Base-by-base conservation (phyloP, 2,888 invertebrate species). In the Eupithecia exiguata region DNA sequence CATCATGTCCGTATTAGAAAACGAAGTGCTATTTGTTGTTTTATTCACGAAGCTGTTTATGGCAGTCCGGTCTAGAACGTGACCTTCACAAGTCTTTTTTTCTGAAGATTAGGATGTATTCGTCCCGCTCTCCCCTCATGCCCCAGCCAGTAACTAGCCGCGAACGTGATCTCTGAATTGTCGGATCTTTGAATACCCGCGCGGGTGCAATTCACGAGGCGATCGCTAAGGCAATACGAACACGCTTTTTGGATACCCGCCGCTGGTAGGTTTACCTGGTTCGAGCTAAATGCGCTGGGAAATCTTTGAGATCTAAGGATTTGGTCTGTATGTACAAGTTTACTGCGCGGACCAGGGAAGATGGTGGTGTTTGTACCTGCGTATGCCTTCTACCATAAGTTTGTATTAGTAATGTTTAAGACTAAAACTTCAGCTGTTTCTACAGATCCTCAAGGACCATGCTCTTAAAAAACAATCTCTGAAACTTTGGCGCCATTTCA, bases 151-250 rank as follows among this genome's bases (percentile, higher is more conserved):
- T 40, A 70, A 66, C 71, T 73, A 43, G 79, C 79, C 79, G 78
- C 84, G 87, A 84, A 90, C 92, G 91, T 92, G 92, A 92, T 92
- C 89, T 88, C 82, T 90, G 91, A 92, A 92, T 89, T 87, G 90
- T 86, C 84, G 87, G 91, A 91, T 92, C 91, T 86, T 88, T 92
- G 92, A 92, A 92, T 91, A 89, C 88, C 86, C 91, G 83, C 88
- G 88, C 86, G 90, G 91, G 92, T 89, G 91, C 91, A 91, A 92
- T 92, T 88, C 92, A 88, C 89, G 90, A 87, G 87, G 84, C 88
- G 86, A 90, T 90, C 88, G 88, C 88, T 89, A 88, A 89, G 89
- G 87, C 89, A 87, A 87, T 85, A 88, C 88, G 87, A 87, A 84
- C 86, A 84, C 84, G 86, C 84, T 86, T 84, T 84, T 86, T 85